These are phyloP conservation scores for Amphipyra tragopoginis DNA, from an alignment of 2,888 invertebrate genomes.

Conservation along the genomic window DNA sequence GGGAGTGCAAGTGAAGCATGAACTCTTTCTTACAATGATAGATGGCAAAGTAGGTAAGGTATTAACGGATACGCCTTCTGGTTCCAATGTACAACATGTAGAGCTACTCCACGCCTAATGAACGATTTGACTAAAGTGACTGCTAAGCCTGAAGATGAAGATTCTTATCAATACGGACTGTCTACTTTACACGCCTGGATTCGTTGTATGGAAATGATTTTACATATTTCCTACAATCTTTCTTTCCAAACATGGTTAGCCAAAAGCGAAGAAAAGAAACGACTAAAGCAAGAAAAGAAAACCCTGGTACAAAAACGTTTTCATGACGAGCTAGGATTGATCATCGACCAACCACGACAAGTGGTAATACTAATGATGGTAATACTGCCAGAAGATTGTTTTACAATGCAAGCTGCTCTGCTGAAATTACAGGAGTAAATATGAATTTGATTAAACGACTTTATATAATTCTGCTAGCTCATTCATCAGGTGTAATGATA, in stretches of 20 bases:
- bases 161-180: slow-evolving; percentile 40
- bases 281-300: slow-evolving; percentile 2
- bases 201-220: slow-evolving; percentile 13
- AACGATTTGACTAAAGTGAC: slow-evolving; percentile 36
- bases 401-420: too few species aligned
- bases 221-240: too few species aligned
- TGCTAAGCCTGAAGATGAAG: slow-evolving; percentile 32
- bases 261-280: slow-evolving; percentile 8
- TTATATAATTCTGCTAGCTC: too few species aligned
- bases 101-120: slow-evolving; percentile 48
- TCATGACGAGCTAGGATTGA: background rate
- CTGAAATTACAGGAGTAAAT: too few species aligned
- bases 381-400: too few species aligned
- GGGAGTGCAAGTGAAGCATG: slow-evolving; percentile 40
- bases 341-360: too few species aligned
- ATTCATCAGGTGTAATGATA: too few species aligned
- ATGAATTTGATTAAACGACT: too few species aligned
- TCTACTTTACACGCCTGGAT: slow-evolving; percentile 35
- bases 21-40: slow-evolving; percentile 57
- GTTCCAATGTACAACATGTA: slow-evolving; percentile 44
- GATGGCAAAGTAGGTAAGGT: slow-evolving; percentile 51
- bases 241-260: slow-evolving; percentile 10
- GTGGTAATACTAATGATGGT: too few species aligned
- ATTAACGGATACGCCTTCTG: slow-evolving; percentile 45
- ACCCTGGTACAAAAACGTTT: slow-evolving; percentile 8